Percentiles rank a stretch among this genome's conserved stretches.
These are phyloP conservation scores for Mus spretus DNA, from an alignment of 2,797 vertebrate genomes.

Conservation along the genomic window DNA sequence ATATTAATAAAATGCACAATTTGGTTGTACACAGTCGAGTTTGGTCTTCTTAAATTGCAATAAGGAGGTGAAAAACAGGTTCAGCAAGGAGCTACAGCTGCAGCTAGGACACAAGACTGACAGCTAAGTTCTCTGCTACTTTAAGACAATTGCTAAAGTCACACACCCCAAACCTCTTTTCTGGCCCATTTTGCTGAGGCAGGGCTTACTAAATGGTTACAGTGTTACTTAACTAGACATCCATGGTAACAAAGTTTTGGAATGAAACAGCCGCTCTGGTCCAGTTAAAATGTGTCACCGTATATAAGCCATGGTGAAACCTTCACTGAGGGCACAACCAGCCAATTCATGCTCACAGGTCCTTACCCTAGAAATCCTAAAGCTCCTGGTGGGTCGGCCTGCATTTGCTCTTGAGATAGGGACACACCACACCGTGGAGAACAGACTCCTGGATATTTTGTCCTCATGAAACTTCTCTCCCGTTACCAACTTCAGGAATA, in stretches of 20 bases:
- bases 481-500: slow-evolving; percentile 32
- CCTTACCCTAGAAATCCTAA: not conserved
- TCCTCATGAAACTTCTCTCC: not conserved
- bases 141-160: slow-evolving; percentile 46
- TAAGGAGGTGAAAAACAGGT: slow-evolving; percentile 13
- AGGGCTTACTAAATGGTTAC: slow-evolving; percentile 45
- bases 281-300: slow-evolving; percentile 28
- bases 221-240: slow-evolving; percentile 15
- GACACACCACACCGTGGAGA: not conserved
- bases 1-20: slow-evolving; percentile 75
- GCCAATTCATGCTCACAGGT: slow-evolving; percentile 16
- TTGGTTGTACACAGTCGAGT: slow-evolving; percentile 20
- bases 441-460: not conserved
- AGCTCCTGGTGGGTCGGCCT: not conserved
- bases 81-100: not conserved
- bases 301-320: not conserved
- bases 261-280: not conserved
- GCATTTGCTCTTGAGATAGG: not conserved
- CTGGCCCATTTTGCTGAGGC: not conserved
- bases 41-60: slow-evolving; percentile 66
- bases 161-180: slow-evolving; percentile 25
- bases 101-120: not conserved
- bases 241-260: not conserved
- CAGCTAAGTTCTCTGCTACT: slow-evolving; percentile 13
- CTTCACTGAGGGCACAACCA: slow-evolving; percentile 24